Evolutionary conservation across 1,140 invertebrate species (phyloP), one percentile per base, ranked within the genome.

Genomic region (Papilio polyxenes): DNA sequence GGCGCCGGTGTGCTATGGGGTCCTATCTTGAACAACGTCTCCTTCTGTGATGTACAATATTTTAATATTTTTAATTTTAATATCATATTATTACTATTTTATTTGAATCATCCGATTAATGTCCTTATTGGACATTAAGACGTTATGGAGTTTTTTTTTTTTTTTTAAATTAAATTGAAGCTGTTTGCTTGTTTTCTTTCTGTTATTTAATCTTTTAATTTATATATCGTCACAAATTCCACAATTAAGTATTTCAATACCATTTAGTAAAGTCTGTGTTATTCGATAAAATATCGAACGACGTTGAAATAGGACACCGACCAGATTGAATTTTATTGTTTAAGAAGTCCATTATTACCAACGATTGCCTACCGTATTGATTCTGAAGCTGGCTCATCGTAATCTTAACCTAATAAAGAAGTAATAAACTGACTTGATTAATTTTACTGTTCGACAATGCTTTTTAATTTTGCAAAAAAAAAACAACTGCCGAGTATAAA

Each of bases 311-410:
- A 85, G 20, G 82, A 7, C 80, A 17, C 65, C 79, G 17, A n/a
- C n/a, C 65, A 86, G 85, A 89, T 88, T 84, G 86, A 83, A 88
- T 82, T 87, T 89, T 89, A 89, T 87, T 87, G 76, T 84, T 48
- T 77, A 81, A 82, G 82, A 78, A 80, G 81, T 78, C 82, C 81
- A 86, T 89, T 87, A 89, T 86, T 82, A 88, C 81, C 53, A 77
- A 77, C 84, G 85, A 88, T 88, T 88, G 86, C 83, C 83, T 84
- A 87, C 86, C 83, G 86, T 90, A 90, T 91, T 91, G 89, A 91
- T 91, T 90, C 56, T 44, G 59, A 20, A 49, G 13, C 20, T 23
- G 23, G 75, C 48, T 77, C 53, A 44, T 53, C 15, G 51, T 79
- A 75, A 75, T 51, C 9, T 9, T 23, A 75, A 75, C 44, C 48